Evolutionary conservation across 64 coral and sea anemone species (phyloP), one percentile per base, ranked within the genome.

Genomic region (Porites lutea): DNA sequence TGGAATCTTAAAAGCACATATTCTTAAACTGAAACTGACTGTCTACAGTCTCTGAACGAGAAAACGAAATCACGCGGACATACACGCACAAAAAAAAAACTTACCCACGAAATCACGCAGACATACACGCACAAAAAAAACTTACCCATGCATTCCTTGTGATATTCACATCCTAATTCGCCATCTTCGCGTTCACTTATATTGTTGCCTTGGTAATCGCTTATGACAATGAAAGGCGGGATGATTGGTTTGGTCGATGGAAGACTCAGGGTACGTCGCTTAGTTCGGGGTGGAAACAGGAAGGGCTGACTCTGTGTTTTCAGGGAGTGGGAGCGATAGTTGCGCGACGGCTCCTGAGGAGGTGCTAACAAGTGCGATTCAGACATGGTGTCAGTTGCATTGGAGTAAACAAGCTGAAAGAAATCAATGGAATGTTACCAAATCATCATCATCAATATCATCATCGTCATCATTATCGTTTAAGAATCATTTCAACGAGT

Each of bases 111-210:
- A n/a, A n/a, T n/a, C n/a, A n/a, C n/a, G n/a, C n/a, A n/a, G 4
- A 5, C 52, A 9, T 54, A 5, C 9, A 9, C 4, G 4, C 52
- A 54, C 52, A 9, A 9, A 5, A 5, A 54, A 6, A 3, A 16
- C 81, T 67, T 21, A 84, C 81, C 81, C 81, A 84, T 84, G 52
- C 63, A 68, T 67, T 68, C 81, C 47, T 84, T 66, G 8, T 52
- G 49, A 5, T 11, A n/a, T 62, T 68, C 62, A 8, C 48, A n/a
- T 1, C 49, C 9, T 23, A 23, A 19, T n/a, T 63, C 46, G 20
- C 37, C 63, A 68, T 84, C 81, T 3, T 54, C 81, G 48, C 81
- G 67, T 2, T 68, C 5, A 52, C 61, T 84, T 16, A 52, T 47
- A 1, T 20, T 19, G 61, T 52, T 84, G 62, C 49, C 46, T 12